A percentile compares a stretch with the other conserved stretches of the same genome.
phyloP scores from a whole-genome alignment of 64 coral and sea anemone species.

The Stichodactyla mertensii region DNA sequence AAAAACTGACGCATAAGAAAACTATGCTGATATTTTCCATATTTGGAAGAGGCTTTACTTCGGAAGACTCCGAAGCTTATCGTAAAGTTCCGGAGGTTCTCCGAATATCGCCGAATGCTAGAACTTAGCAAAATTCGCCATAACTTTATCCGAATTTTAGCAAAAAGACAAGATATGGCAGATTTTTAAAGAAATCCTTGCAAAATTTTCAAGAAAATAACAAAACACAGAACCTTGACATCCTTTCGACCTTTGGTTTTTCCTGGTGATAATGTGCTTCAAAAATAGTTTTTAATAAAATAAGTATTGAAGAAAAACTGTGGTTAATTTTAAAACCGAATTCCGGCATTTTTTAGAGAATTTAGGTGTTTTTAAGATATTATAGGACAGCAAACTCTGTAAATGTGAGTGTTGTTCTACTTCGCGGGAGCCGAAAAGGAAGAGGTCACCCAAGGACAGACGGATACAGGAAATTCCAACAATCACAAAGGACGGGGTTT shows the following conservation, averaged over 20 bases:
- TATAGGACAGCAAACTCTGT: no score
- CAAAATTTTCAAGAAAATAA: neutral
- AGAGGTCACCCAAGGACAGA: neutral
- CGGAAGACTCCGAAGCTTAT: neutral
- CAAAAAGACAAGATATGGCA: neutral
- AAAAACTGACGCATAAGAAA: constrained; percentile 71
- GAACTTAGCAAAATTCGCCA: neutral
- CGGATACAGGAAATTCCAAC: neutral
- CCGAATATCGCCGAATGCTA: neutral
- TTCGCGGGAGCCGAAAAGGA: neutral
- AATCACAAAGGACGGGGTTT: neutral
- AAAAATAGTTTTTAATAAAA: no score
- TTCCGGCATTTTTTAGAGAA: no score
- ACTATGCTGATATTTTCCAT: neutral
- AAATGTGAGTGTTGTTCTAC: neutral
- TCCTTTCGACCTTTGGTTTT: neutral
- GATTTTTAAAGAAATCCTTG: neutral
- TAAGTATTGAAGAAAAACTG: no score
- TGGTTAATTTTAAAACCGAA: no score
- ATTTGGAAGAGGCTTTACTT: neutral
- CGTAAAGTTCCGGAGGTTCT: neutral
- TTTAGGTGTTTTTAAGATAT: no score
- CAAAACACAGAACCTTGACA: neutral
- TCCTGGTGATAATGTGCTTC: neutral
- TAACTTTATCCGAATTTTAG: neutral